Conservation (phyloP, 2,113 vertebrate species). For the Alouatta palliata region DNA sequence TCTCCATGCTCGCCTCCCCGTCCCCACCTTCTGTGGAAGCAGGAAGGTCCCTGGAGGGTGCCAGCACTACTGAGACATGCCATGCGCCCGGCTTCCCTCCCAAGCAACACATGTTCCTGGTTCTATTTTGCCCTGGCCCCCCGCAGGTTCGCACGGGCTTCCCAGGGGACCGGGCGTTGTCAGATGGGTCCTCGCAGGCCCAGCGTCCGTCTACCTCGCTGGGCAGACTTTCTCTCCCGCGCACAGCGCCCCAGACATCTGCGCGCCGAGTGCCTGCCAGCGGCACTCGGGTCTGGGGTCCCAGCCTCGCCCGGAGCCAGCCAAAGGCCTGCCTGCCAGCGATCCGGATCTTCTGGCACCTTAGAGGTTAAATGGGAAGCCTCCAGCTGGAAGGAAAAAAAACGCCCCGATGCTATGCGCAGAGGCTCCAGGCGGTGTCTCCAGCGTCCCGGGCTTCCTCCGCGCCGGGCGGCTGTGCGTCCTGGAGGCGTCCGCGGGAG, state of each 20-base stretch:
- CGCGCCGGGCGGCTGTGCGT: neutral
- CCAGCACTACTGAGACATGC: neutral
- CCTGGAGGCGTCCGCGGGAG: neutral
- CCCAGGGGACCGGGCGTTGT: neutral
- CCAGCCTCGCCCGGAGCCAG: neutral
- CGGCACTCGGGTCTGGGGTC: neutral
- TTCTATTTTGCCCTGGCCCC: neutral
- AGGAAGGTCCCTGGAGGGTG: constrained; percentile 44
- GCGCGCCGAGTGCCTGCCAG: neutral
- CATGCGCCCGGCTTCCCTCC: neutral
- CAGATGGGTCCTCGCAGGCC: neutral
- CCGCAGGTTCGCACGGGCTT: neutral
- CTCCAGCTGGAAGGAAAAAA: neutral
- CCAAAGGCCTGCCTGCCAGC: neutral
- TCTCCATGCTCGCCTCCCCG: constrained; percentile 31
- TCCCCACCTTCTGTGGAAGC: constrained; percentile 43
- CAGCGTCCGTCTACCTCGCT: neutral
- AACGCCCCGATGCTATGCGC: constrained; percentile 77
- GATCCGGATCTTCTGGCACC: neutral
- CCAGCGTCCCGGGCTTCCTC: constrained; percentile 82
- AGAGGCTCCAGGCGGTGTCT: constrained; percentile 86
- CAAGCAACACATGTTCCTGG: constrained; percentile 17
- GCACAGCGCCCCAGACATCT: neutral
- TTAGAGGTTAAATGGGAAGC: constrained; percentile 63
- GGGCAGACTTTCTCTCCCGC: neutral